These are phyloP conservation scores for Eledona agricola DNA, from an alignment of 2,888 invertebrate species.

Conservation along the genomic window DNA sequence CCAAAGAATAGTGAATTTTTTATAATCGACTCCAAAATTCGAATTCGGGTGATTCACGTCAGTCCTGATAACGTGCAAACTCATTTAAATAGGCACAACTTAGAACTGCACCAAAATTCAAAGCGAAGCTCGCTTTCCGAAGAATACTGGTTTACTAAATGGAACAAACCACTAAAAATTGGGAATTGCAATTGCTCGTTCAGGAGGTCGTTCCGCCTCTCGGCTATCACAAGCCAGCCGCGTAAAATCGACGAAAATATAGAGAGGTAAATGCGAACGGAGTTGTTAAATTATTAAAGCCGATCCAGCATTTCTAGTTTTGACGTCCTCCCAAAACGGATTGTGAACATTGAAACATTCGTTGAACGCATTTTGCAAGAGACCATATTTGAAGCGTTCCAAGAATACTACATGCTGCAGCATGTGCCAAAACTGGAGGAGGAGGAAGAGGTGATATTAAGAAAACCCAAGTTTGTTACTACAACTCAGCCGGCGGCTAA, in stretches of 20 bases:
- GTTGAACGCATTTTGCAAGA: constrained; percentile 58
- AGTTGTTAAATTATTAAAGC: background rate
- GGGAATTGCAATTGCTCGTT: constrained; percentile 61
- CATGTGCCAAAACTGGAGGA: constrained; percentile 42
- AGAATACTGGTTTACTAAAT: constrained; percentile 64
- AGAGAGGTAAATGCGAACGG: constrained; percentile 35
- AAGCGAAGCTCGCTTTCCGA: constrained; percentile 59
- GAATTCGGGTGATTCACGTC: constrained; percentile 57
- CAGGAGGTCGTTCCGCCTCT: constrained; percentile 57
- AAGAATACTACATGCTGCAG: constrained; percentile 53
- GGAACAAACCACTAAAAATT: constrained; percentile 60
- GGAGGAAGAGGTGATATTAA: constrained; percentile 45
- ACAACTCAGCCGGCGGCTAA: constrained; percentile 18
- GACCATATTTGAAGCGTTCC: constrained; percentile 58
- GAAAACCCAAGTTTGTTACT: constrained; percentile 34
- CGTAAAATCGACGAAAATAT: constrained; percentile 33
- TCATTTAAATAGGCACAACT: constrained; percentile 21
- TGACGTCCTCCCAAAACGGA: constrained; percentile 51
- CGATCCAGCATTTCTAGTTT: constrained; percentile 45
- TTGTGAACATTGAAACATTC: constrained; percentile 56
- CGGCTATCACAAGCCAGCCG: constrained; percentile 49
- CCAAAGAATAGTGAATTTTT: constrained; percentile 59
- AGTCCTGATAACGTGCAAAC: constrained; percentile 49
- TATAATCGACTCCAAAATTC: constrained; percentile 53
- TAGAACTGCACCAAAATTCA: constrained; percentile 41